Conservation (phyloP, 2,797 vertebrate species). For the Tokudaia muenninki region DNA sequence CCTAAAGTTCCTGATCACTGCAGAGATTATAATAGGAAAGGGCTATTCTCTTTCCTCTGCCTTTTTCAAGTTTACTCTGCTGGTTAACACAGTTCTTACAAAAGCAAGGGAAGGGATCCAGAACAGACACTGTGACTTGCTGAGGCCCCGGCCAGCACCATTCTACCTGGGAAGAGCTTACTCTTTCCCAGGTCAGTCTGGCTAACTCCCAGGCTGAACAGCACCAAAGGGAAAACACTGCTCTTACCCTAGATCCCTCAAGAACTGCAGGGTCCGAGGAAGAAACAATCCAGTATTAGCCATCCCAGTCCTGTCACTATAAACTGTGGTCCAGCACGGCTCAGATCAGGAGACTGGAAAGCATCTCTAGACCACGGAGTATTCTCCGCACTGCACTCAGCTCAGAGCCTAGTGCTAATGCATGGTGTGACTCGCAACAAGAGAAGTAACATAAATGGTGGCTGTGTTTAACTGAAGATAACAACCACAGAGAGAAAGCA, state of each 20-base stretch:
- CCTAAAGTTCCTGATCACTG: neutral
- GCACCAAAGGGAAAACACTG: neutral
- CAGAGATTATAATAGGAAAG: neutral
- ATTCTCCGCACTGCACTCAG: neutral
- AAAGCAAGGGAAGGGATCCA: neutral
- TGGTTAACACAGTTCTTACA: constrained; percentile 10
- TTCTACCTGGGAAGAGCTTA: neutral
- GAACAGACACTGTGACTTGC: neutral
- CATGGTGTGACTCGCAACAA: neutral
- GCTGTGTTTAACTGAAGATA: neutral
- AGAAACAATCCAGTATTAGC: constrained; percentile 20
- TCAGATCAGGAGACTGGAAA: neutral
- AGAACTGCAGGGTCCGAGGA: neutral
- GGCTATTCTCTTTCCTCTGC: neutral
- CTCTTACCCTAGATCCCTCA: neutral
- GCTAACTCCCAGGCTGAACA: neutral
- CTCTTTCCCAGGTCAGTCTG: constrained; percentile 5
- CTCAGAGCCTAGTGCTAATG: neutral
- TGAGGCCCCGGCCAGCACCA: neutral
- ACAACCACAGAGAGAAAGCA: neutral
- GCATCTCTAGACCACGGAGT: neutral
- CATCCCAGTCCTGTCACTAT: neutral
- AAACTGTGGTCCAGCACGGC: neutral
- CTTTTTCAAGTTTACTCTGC: neutral
- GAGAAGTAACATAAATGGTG: neutral